Conservation (phyloP, 2,888 invertebrate genomes). For the Monoplex corrugatus region DNA sequence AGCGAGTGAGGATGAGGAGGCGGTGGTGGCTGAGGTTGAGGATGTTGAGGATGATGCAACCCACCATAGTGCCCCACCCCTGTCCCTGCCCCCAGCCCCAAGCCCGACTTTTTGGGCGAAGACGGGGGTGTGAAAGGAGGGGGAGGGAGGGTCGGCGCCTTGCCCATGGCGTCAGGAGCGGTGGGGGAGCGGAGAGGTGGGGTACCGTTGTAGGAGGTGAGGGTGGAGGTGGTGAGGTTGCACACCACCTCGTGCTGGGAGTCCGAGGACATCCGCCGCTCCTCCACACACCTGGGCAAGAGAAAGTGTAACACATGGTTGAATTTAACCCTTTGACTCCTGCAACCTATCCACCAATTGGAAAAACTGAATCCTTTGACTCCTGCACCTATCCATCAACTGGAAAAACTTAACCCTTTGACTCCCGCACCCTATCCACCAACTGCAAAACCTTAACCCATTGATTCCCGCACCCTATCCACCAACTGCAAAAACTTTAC, state of each 20-base stretch:
- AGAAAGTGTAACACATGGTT: conserved; percentile 14
- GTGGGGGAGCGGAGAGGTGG: conserved; percentile 63
- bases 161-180: conserved; percentile 47
- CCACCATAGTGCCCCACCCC: background rate
- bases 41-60: background rate
- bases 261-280: conserved; percentile 62
- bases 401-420: too few species aligned
- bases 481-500: too few species aligned
- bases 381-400: too few species aligned
- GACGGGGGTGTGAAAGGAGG: conserved; percentile 84
- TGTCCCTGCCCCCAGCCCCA: background rate
- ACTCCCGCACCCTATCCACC: too few species aligned
- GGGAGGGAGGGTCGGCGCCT: background rate
- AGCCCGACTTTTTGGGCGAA: conserved; percentile 74
- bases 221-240: conserved; percentile 70
- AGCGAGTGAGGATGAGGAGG: conserved; percentile 55
- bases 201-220: conserved; percentile 73
- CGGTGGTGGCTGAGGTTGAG: conserved; percentile 45
- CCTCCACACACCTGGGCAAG: conserved; percentile 51
- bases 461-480: too few species aligned
- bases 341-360: too few species aligned
- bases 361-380: too few species aligned
- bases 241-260: conserved; percentile 60
- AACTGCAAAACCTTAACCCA: too few species aligned
- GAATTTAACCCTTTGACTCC: too few species aligned